A percentile compares a stretch with the other conserved stretches of the same genome.
phyloP scores from a whole-genome alignment of 2,797 vertebrate species.

The Sparus aurata region DNA sequence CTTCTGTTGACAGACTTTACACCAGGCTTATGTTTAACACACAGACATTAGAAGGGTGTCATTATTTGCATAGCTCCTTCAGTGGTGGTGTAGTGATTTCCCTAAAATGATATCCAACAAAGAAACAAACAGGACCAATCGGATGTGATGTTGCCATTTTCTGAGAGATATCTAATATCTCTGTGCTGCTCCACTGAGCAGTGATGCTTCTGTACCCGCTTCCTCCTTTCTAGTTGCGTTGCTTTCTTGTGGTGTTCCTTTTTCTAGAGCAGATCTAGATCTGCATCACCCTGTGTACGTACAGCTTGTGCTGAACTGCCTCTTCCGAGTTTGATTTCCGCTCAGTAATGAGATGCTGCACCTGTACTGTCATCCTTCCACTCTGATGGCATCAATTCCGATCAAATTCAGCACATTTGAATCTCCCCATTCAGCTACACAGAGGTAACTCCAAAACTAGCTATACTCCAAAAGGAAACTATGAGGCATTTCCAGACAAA shows the following conservation, averaged over 20 bases:
- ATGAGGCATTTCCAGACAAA: constrained; percentile 21
- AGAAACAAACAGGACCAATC: too few relatives aligned
- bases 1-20: background rate
- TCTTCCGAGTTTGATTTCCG: constrained; percentile 48
- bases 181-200: background rate
- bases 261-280: background rate
- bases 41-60: background rate
- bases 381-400: constrained; percentile 24
- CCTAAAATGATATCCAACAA: background rate
- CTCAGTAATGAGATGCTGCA: constrained; percentile 40
- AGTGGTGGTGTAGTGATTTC: background rate
- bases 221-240: background rate
- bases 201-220: background rate
- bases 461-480: constrained; percentile 1
- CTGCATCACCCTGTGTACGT: background rate
- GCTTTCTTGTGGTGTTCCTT: background rate
- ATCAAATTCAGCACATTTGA: constrained; percentile 35
- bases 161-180: background rate
- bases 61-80: background rate
- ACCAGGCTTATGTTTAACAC: too few relatives aligned
- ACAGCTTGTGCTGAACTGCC: constrained; percentile 28
- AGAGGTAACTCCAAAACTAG: constrained; percentile 6
- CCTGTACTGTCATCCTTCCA: constrained; percentile 28
- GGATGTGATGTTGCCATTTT: too few relatives aligned
- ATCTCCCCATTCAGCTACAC: constrained; percentile 6